Conservation (phyloP, 2,888 invertebrate species). For the Dendrolimus pini region DNA sequence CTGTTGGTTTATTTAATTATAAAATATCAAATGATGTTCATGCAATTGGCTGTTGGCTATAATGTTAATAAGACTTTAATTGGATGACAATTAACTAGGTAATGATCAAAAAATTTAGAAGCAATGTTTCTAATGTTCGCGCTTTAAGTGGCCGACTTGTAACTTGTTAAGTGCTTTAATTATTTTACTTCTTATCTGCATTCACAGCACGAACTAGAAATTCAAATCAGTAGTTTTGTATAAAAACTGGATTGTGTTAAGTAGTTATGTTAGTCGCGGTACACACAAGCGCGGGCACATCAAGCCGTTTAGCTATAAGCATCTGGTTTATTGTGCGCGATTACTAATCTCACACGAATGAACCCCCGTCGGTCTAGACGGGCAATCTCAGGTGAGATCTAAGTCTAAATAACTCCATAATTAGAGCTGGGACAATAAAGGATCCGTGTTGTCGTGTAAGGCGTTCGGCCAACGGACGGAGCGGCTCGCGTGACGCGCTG, state of each 20-base stretch:
- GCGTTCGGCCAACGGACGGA: conserved; percentile 19
- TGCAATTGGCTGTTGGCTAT: neutral
- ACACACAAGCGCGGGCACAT: conserved; percentile 11
- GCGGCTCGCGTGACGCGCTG: conserved; percentile 60
- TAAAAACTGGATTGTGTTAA: conserved; percentile 9
- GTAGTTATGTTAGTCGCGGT: conserved; percentile 14
- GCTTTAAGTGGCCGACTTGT: conserved; percentile 9
- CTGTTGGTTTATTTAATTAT: too few relatives aligned
- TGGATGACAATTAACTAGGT: neutral
- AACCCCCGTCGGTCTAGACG: conserved; percentile 38
- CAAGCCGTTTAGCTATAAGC: conserved; percentile 26
- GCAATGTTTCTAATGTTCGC: conserved; percentile 19
- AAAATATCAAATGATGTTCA: too few relatives aligned
- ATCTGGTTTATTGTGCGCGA: conserved; percentile 54
- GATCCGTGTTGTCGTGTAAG: conserved; percentile 55
- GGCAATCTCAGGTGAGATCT: conserved; percentile 63
- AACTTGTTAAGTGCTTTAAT: conserved; percentile 8
- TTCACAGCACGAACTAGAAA: conserved; percentile 29
- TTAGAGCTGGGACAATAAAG: conserved; percentile 66
- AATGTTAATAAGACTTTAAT: neutral
- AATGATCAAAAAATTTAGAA: neutral
- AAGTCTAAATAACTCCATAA: conserved; percentile 55
- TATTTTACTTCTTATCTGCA: conserved; percentile 32
- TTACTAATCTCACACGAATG: conserved; percentile 67
- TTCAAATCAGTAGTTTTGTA: conserved; percentile 30